These are phyloP conservation scores for Coryphaenoides rupestris DNA, from an alignment of 2,113 vertebrate genomes.

Conservation along the genomic window DNA sequence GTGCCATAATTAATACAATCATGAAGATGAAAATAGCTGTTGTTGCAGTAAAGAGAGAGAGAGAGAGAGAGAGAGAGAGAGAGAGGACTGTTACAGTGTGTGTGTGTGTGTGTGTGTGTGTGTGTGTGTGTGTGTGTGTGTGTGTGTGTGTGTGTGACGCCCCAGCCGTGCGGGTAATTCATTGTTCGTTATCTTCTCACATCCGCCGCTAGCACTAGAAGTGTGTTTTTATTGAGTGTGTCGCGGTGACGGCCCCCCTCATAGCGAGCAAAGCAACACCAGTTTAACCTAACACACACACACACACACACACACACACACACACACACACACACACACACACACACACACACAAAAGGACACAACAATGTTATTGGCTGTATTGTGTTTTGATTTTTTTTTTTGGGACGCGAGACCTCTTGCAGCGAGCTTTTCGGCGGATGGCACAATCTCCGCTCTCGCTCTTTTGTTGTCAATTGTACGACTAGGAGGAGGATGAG, in stretches of 20 bases:
- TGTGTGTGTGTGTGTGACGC: constrained; percentile 21
- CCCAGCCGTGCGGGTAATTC: constrained; percentile 23
- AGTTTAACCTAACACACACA: no score
- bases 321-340: no score
- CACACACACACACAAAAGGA: constrained; percentile 2
- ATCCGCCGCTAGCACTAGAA: constrained; percentile 9
- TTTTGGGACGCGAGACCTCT: constrained; percentile 34
- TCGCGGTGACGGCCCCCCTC: no score
- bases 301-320: no score
- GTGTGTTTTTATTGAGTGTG: constrained; percentile 26
- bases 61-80: constrained; percentile 34
- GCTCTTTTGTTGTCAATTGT: constrained; percentile 49
- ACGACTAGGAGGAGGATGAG: no score
- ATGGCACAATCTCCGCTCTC: constrained; percentile 42
- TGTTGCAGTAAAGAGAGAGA: constrained; percentile 48
- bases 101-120: no score
- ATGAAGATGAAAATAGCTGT: constrained; percentile 70
- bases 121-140: neutral
- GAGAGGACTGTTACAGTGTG: no score
- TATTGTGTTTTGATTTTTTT: constrained; percentile 13
- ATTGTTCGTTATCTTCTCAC: constrained; percentile 29
- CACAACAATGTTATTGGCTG: constrained; percentile 31
- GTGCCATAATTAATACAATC: constrained; percentile 69
- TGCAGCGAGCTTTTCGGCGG: constrained; percentile 33
- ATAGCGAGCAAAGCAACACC: no score